phyloP scores from a whole-genome alignment of 2,797 vertebrate genomes.

The Hoplostethus mediterraneus region DNA sequence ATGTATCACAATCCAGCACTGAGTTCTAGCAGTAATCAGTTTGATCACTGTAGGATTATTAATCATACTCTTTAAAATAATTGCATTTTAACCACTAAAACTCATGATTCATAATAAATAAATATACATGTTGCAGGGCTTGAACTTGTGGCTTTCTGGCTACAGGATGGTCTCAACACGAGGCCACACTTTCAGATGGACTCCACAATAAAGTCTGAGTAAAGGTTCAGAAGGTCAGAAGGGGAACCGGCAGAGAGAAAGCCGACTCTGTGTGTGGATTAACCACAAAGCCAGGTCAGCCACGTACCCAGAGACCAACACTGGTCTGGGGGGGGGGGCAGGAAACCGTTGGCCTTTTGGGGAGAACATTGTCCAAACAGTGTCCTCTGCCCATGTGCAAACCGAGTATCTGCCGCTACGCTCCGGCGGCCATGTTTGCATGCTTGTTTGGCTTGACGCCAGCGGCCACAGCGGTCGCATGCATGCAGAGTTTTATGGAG shows the following conservation, averaged over 20 bases:
- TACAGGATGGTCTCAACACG: background rate
- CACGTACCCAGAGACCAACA: background rate
- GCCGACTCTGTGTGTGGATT: constrained; percentile 14
- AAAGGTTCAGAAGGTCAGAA: constrained; percentile 16
- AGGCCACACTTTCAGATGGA: background rate
- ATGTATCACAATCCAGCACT: no score
- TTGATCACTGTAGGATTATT: no score
- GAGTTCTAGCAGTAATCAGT: no score
- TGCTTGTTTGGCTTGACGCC: no score
- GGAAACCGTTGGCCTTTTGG: background rate
- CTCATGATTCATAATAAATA: no score
- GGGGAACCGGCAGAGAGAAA: constrained; percentile 10
- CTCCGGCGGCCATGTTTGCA: constrained; percentile 14
- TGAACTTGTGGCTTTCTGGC: background rate
- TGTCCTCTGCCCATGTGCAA: background rate
- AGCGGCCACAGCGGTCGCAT: background rate
- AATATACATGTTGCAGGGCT: background rate
- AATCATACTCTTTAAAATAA: no score
- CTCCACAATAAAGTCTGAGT: constrained; percentile 23
- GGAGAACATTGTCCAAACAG: constrained; percentile 24
- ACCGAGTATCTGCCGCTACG: constrained; percentile 2
- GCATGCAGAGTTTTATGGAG: constrained; percentile 27
- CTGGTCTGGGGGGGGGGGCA: background rate
- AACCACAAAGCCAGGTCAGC: constrained; percentile 14
- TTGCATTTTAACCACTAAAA: no score